Conservation (phyloP, 1,140 invertebrate species). For the Apis mellifera region Amel_HAv3.1 CM009941.2:7018001-7018500, state of each 20-base stretch:
- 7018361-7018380: constrained; percentile 86
- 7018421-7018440: constrained; percentile 7
- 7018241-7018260: constrained; percentile 67
- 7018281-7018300: constrained; percentile 77
- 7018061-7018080: constrained; percentile 68
- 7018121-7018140: constrained; percentile 69
- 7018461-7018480: constrained; percentile 2
- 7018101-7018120: constrained; percentile 75
- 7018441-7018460: constrained; percentile 25
- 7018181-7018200: constrained; percentile 9
- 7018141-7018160: neutral
- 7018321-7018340: constrained; percentile 80
- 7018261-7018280: constrained; percentile 80
- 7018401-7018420: constrained; percentile 82
- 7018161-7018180: neutral
- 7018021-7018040: constrained; percentile 65
- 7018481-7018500: neutral
- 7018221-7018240: constrained; percentile 51
- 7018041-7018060: constrained; percentile 33
- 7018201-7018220: neutral
- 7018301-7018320: constrained; percentile 82
- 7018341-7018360: constrained; percentile 86
- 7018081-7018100: constrained; percentile 78
- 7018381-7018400: constrained; percentile 82
- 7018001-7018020: constrained; percentile 78